Evolutionary conservation across 2,888 invertebrate species (phyloP), one percentile per base, ranked within the genome.

Genomic region (Bruchidius siliquastri): DNA sequence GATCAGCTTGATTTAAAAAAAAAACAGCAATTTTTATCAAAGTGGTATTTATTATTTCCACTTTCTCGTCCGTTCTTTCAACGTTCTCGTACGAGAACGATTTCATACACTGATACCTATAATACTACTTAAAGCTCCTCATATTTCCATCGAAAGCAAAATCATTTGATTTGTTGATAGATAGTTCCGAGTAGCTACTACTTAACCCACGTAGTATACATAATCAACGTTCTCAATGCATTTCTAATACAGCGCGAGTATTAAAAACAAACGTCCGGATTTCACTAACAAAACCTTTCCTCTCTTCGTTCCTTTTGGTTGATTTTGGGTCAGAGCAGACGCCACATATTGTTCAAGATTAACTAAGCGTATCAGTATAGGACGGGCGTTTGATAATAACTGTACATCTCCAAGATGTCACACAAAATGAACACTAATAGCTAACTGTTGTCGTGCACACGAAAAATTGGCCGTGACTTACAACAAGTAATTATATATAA

Each of bases 281-380:
- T 49, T 49, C 49, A 49, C 49, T 49, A 49, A 49, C 18, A 13
- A 49, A 49, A 49, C 49, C 49, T 49, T 49, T 80, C 79, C 78
- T 79, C 75, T 72, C 74, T 74, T 72, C 70, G 74, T 80, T 81
- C 80, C 78, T 78, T 76, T 69, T 80, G 77, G 79, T 69, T 81
- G 81, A 81, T 82, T 84, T 75, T 80, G 77, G 84, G 84, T 83
- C 83, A 82, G 79, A 49, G 49, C 49, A 49, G 49, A 49, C 49
- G 82, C 79, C 78, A 78, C 74, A 74, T 74, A 81, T 82, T 82
- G 81, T 82, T 81, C 76, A 72, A 73, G 79, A 79, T 79, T 81
- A 81, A 81, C 78, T 77, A 78, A 49, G 49, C 49, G 49, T 49
- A 49, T 49, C 49, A 49, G 49, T 49, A 49, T 49, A 49, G 49